Base-by-base conservation (phyloP, 1,140 invertebrate genomes). In the Heliconius melpomene region DNA sequence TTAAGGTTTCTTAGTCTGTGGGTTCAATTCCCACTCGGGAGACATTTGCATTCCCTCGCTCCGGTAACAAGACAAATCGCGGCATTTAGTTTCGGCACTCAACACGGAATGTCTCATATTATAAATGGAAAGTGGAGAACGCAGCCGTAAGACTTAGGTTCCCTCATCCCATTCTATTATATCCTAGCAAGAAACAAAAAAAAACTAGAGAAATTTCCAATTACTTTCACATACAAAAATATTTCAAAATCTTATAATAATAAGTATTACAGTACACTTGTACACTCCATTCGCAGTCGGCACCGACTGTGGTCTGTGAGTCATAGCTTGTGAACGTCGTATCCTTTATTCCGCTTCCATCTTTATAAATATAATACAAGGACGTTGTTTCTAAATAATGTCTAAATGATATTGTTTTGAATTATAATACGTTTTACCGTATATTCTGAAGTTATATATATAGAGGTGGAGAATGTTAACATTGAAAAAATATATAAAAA, bases 331-430 rank as follows among this genome's bases (percentile, higher is more conserved):
- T 29, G 60, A 66, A 29, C 26, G 60, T 29, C 57, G 57, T 60
- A 23, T 60, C 60, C 60, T 66, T 66, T 66, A 66, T 66, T 66
- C 60, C 60, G 26, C 60, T 66, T 66, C 60, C 60, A 66, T 66
- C 60, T 66, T 66, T 66, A 66, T 66, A 66, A 66, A 66, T 66
- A 29, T 66, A 23, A 13, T 66, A 66, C 60, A 66, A 66, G 60
- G 60, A 66, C 60, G 23, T 16, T 66, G 60, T 66, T 66, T 26
- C 23, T 66, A 26, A 66, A 66, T 29, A 66, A 66, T 9, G 23
- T 66, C 9, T 29, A 29, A 66, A 29, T 29, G 3, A 66, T 66
- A 66, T 29, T 66, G 23, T 66, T 66, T 29, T 26, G 16, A 13
- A 57, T 3, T 23, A 16, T 46, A 57, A 52, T 9, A 57, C 8